Base-by-base conservation (phyloP, 2,888 invertebrate genomes). In the Philonicus albiceps region DNA sequence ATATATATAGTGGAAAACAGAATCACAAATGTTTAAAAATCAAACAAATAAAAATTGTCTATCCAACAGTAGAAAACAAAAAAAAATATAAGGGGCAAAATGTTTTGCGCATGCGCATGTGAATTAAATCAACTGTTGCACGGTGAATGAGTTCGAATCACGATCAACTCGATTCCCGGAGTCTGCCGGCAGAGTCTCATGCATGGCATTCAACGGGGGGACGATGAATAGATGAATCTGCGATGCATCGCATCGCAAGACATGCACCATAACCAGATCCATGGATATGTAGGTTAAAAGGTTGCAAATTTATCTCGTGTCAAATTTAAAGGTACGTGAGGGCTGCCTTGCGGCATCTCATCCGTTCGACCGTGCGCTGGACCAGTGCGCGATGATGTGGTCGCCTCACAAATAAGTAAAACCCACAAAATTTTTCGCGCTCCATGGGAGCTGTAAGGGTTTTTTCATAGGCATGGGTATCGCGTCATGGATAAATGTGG, bases 231-330 rank as follows among this genome's bases (percentile, higher is more conserved):
- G 84, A 84, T 84, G 84, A 73, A 64, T 83, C 81, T 55, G 19
- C 55, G 84, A 73, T 84, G 34, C 73, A 84, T 84, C 84, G n/a
- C 73, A 43, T 49, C 49, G 49, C n/a, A 43, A 84, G 40, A 73
- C 84, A 73, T 84, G 40, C 55, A 84, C 22, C 84, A 84, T 49
- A 84, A 84, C 84, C 72, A 73, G 84, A 84, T 84, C 27, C 84
- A 49, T 53, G 74, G 27, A 49, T 53, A 85, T 85, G 72, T 85
- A 85, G 85, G 85, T 85, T 75, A 85, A 85, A 85, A 85, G 85
- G 85, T 85, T 85, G 85, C 75, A 85, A 75, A 85, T 85, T 85
- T 85, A 85, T 85, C 85, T 85, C 85, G 85, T 85, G 85, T 85
- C 85, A 85, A 85, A 85, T 74, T 85, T 75, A 75, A 85, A 85